Percentiles rank a stretch among this genome's conserved stretches.
These are phyloP conservation scores for Neosalanx taihuensis DNA, from an alignment of 2,797 vertebrate species.

Conservation along the genomic window DNA sequence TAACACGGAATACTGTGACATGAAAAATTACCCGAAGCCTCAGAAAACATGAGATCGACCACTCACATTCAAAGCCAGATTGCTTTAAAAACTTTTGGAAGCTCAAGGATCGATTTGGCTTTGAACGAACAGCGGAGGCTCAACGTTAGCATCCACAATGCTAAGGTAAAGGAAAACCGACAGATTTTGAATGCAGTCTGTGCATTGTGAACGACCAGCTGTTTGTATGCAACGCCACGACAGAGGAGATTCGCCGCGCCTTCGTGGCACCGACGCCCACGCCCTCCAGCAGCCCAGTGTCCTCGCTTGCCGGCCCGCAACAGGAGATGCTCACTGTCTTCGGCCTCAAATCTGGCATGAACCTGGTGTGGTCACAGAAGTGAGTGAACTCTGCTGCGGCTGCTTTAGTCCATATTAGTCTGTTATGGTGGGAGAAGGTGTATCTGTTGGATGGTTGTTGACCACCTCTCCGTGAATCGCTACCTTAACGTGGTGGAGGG, in stretches of 20 bases:
- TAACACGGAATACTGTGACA: constrained; percentile 11
- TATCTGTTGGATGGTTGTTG: background rate
- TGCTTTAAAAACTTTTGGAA: constrained; percentile 28
- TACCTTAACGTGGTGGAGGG: too few species aligned
- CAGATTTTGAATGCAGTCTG: constrained; percentile 66
- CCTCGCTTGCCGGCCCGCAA: constrained; percentile 80
- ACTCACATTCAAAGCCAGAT: constrained; percentile 27
- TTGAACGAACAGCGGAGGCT: constrained; percentile 17
- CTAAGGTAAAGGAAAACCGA: constrained; percentile 17
- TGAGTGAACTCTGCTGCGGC: constrained; percentile 52
- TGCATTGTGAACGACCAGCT: constrained; percentile 91
- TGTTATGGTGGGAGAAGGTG: background rate
- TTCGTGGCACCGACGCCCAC: constrained; percentile 85
- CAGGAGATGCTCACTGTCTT: constrained; percentile 90
- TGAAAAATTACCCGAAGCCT: constrained; percentile 14
- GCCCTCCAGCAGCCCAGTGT: constrained; percentile 86
- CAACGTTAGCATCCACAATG: constrained; percentile 15
- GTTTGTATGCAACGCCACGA: constrained; percentile 85
- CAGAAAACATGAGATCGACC: constrained; percentile 27
- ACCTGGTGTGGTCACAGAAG: constrained; percentile 94
- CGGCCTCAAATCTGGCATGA: constrained; percentile 86
- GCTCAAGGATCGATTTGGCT: constrained; percentile 8
- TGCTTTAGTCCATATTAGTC: background rate
- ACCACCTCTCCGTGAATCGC: too few species aligned
- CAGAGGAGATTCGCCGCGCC: constrained; percentile 81